Base-by-base conservation (phyloP, 2,888 invertebrate genomes). In the Machimus rusticus region DNA sequence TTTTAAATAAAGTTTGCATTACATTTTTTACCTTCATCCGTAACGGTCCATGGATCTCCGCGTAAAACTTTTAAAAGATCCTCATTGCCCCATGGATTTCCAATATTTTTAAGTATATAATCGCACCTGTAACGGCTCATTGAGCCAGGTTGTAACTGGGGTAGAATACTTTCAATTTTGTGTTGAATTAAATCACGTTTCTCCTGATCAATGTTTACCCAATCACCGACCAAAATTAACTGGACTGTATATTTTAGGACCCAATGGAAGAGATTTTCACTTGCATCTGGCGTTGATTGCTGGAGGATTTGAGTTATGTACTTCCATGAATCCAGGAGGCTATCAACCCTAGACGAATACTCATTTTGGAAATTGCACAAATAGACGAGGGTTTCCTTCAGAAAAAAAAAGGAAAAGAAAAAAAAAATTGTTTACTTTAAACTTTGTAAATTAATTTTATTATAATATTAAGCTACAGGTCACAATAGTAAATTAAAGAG, bases 1-100 rank as follows among this genome's bases (percentile, higher is more conserved):
- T 19, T 19, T 5, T 74, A 37, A 46, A 8, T 93, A n/a, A 76
- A 19, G 4, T 78, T 77, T 55, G 34, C 34, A 34, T 8, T 81
- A 12, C 1, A 39, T 66, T 16, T 74, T 43, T 23, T 55, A 87
- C 87, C 87, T 16, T 16, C 76, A 12, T 55, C 57, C 5, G 76
- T 43, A 39, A 87, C 16, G n/a, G 19, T 34, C 37, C 57, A 39
- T 23, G 74, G 46, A 66, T 87, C 66, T 14, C 87, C 87, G 66
- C 66, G 74, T 55, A 88, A 76, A n/a, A 88, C 86, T 14, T 39
- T 57, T 57, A 86, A 43, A 16, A 88, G 66, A 9, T 66, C 74
- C 12, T 87, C 57, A 46, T 86, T 43, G 23, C 85, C 74, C 88
- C 88, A 88, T 55, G 88, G 88, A 76, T 74, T 55, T 43, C 87